A percentile compares a stretch with the other conserved stretches of the same genome.
Conservation (phyloP, 2,797 vertebrate species). For the Florisuga fusca region DNA sequence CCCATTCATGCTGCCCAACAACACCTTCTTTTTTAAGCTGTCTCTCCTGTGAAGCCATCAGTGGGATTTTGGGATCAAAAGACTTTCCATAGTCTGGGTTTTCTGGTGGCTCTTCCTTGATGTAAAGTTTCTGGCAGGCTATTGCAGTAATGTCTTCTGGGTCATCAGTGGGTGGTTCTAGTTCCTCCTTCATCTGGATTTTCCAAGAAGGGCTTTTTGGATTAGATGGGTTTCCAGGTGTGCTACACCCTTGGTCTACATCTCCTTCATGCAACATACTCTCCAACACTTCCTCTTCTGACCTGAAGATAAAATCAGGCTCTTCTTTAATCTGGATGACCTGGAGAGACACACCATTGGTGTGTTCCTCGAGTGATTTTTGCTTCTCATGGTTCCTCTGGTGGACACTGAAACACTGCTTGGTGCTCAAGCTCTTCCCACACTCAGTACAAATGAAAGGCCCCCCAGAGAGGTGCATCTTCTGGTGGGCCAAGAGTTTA, state of each 20-base stretch:
- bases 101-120: slow-evolving; percentile 2
- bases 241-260: not conserved
- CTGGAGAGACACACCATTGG: not conserved
- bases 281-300: not conserved
- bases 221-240: not conserved
- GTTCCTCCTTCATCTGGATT: not conserved
- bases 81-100: not conserved
- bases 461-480: not conserved
- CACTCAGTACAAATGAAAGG: slow-evolving; percentile 10
- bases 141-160: not conserved
- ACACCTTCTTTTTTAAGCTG: not conserved
- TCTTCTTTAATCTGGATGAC: slow-evolving; percentile 14
- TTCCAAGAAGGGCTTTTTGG: not conserved
- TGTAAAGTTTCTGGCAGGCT: not conserved
- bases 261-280: not conserved
- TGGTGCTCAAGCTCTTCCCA: slow-evolving; percentile 44
- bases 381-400: slow-evolving; percentile 7
- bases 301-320: not conserved
- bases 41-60: not conserved
- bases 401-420: not conserved
- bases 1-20: not conserved
- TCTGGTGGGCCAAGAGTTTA: slow-evolving; percentile 17
- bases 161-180: not conserved
- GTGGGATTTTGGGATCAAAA: not conserved
- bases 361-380: not conserved